These are phyloP conservation scores for Dynastes maya DNA, from an alignment of 2,888 invertebrate genomes.

Conservation along the genomic window DNA sequence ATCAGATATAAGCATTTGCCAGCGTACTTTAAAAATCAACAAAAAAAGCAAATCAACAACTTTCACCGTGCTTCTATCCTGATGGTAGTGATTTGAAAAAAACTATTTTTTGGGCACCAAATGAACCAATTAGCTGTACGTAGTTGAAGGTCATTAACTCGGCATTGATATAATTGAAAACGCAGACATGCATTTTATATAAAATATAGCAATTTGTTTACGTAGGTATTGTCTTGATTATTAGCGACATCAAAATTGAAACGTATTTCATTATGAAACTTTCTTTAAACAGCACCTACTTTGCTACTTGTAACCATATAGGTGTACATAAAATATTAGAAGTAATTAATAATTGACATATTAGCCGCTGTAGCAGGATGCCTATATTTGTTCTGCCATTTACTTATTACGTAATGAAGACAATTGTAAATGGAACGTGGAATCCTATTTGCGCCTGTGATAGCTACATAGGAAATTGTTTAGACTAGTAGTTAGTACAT, in stretches of 20 bases:
- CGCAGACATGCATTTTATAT: background rate
- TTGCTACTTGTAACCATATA: background rate
- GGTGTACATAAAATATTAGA: background rate
- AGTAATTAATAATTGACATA: background rate
- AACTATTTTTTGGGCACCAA: too few species aligned
- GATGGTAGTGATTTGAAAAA: too few species aligned
- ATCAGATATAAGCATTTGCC: too few species aligned
- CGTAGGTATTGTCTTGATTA: too few species aligned
- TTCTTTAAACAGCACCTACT: background rate
- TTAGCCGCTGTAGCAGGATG: background rate
- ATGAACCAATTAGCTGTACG: background rate
- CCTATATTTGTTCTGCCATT: background rate
- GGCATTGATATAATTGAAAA: background rate
- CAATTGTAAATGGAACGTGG: background rate
- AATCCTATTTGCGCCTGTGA: background rate
- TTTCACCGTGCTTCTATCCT: too few species aligned
- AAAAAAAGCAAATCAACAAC: too few species aligned
- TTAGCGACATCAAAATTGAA: constrained; percentile 8
- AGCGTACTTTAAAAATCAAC: too few species aligned
- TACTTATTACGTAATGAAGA: background rate
- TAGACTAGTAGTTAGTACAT: background rate
- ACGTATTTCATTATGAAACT: background rate
- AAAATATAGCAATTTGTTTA: too few species aligned
- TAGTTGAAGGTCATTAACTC: background rate
- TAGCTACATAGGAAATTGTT: background rate